phyloP scores from a whole-genome alignment of 2,797 vertebrate genomes.

The Pangasius djambal region DNA sequence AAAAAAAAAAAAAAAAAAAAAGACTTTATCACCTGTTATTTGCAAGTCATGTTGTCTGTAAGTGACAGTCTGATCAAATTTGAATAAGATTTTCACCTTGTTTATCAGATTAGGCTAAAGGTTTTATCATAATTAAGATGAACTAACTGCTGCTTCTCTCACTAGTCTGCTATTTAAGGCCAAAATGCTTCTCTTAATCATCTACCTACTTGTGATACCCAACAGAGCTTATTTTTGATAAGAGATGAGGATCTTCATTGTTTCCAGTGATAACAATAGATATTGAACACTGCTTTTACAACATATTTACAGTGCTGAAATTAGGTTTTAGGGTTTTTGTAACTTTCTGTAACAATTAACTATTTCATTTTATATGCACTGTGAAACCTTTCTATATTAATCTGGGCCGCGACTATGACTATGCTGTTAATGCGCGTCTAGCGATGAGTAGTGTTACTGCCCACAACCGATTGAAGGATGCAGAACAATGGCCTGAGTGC shows the following conservation, averaged over 20 bases:
- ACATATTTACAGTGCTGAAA: not conserved
- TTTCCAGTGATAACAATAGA: not conserved
- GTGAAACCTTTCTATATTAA: not conserved
- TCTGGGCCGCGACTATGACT: not conserved
- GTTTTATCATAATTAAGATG: not conserved
- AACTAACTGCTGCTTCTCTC: not conserved
- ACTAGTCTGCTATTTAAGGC: not conserved
- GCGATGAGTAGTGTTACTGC: slow-evolving; percentile 1
- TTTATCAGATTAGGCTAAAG: not conserved
- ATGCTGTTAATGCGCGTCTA: not conserved
- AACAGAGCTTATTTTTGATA: not conserved
- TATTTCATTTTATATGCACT: not conserved
- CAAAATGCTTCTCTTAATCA: not conserved
- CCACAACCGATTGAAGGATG: slow-evolving; percentile 4
- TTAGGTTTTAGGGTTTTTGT: not conserved
- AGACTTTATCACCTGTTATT: no score
- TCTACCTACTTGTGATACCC: not conserved
- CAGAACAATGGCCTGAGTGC: not conserved
- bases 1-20: no score
- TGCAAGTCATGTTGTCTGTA: no score
- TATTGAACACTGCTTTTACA: not conserved
- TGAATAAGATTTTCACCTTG: not conserved
- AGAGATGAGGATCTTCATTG: not conserved
- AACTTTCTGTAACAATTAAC: not conserved
- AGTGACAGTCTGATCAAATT: no score